Conservation (phyloP, 2,797 vertebrate species). For the Gymnothorax reevesii region DNA sequence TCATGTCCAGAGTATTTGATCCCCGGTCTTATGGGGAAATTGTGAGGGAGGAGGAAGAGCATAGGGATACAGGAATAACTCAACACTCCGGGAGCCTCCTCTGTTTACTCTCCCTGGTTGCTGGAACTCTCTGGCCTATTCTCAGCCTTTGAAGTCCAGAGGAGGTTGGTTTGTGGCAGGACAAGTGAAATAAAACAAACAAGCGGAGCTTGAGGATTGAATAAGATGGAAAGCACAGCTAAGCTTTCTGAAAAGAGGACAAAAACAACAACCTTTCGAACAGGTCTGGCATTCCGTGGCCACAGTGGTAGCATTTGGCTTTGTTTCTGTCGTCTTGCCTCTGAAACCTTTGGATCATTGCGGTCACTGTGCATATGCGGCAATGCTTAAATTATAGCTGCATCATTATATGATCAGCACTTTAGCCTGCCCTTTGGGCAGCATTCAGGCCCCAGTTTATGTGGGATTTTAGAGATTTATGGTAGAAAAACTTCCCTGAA, state of each 20-base stretch:
- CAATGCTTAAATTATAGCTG: conserved; percentile 25
- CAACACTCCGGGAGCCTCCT: conserved; percentile 71
- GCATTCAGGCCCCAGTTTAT: neutral
- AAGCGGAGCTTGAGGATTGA: conserved; percentile 48
- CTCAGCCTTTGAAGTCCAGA: conserved; percentile 60
- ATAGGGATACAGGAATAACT: conserved; percentile 73
- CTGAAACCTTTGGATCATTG: conserved; percentile 11
- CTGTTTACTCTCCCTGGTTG: conserved; percentile 70
- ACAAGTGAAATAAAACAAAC: conserved; percentile 40
- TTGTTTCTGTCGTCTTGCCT: conserved; percentile 1
- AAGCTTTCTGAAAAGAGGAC: conserved; percentile 42
- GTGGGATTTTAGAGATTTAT: conserved; percentile 18
- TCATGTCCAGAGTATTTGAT: neutral
- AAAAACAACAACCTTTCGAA: conserved; percentile 37
- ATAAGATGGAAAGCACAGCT: conserved; percentile 60
- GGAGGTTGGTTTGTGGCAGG: conserved; percentile 49
- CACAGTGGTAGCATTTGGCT: conserved; percentile 13
- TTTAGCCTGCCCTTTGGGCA: conserved; percentile 10
- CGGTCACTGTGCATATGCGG: conserved; percentile 1
- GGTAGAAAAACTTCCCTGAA: conserved; percentile 14
- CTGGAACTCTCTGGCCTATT: conserved; percentile 59
- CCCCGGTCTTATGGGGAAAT: conserved; percentile 54
- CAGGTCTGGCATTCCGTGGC: conserved; percentile 21
- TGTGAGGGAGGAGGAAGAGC: conserved; percentile 61
- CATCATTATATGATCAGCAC: conserved; percentile 21